Percentiles rank a stretch among this genome's conserved stretches.
These are phyloP conservation scores for Drosophila kohkoa DNA, from an alignment of 1,140 invertebrate genomes.

Conservation along the genomic window DNA sequence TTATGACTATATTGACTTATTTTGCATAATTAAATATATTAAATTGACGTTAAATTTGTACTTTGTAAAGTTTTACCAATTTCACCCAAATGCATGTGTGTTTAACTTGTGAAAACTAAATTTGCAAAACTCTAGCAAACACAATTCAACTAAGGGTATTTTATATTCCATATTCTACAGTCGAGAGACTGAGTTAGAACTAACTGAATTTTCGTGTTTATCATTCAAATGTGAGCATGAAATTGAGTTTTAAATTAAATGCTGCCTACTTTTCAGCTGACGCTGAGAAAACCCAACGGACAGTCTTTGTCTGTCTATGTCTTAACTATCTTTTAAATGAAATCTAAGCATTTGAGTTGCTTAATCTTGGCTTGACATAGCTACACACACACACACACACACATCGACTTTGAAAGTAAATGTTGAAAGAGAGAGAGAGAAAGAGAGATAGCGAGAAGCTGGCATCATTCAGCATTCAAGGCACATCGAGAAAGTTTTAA, in stretches of 20 bases:
- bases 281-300: slow-evolving; percentile 7
- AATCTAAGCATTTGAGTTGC: slow-evolving; percentile 42
- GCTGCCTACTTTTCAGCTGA: slow-evolving; percentile 34
- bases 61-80: too few relatives aligned
- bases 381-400: background rate
- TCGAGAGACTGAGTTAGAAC: background rate
- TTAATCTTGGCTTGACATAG: slow-evolving; percentile 36
- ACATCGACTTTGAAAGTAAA: background rate
- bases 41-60: too few relatives aligned
- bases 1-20: too few relatives aligned
- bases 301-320: slow-evolving; percentile 1
- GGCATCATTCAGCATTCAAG: slow-evolving; percentile 20
- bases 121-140: too few relatives aligned
- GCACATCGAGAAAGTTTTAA: slow-evolving; percentile 40
- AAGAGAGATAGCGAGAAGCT: background rate
- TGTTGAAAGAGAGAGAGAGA: background rate
- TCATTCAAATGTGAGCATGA: slow-evolving; percentile 15
- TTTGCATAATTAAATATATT: too few relatives aligned
- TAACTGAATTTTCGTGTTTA: slow-evolving; percentile 2
- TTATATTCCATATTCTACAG: background rate
- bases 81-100: too few relatives aligned
- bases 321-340: slow-evolving; percentile 36
- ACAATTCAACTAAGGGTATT: too few relatives aligned
- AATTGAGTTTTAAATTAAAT: slow-evolving; percentile 18
- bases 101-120: too few relatives aligned